Percentiles rank a stretch among this genome's conserved stretches.
These are phyloP conservation scores for Acheta domesticus DNA, from an alignment of 2,888 invertebrate genomes.

Conservation along the genomic window DNA sequence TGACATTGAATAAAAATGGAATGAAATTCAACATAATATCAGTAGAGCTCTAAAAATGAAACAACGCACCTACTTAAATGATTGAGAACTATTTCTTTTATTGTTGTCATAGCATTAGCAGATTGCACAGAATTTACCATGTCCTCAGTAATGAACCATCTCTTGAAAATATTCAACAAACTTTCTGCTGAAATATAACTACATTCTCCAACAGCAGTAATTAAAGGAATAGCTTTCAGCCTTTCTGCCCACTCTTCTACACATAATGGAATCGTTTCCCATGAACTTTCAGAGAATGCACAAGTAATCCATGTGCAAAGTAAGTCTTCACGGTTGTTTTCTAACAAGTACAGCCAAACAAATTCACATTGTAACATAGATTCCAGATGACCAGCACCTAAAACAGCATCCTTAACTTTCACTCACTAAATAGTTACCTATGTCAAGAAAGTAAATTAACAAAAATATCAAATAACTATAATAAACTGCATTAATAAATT, in stretches of 20 bases:
- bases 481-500: too few species aligned
- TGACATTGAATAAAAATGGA: too few species aligned
- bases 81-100: slow-evolving; percentile 58
- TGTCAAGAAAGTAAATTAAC: too few species aligned
- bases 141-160: slow-evolving; percentile 55
- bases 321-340: slow-evolving; percentile 58
- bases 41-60: too few species aligned
- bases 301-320: slow-evolving; percentile 54
- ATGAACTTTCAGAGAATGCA: not conserved
- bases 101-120: slow-evolving; percentile 52
- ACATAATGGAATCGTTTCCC: not conserved
- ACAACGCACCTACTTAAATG: slow-evolving; percentile 49
- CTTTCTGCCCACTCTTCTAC: not conserved
- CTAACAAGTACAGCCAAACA: slow-evolving; percentile 61
- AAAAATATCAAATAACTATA: too few species aligned
- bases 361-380: slow-evolving; percentile 53
- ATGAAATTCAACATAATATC: too few species aligned
- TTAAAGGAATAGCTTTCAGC: not conserved
- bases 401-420: slow-evolving; percentile 41
- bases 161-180: slow-evolving; percentile 46
- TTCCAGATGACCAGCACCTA: slow-evolving; percentile 53
- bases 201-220: not conserved
- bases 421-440: too few species aligned
- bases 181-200: not conserved
- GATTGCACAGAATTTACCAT: slow-evolving; percentile 56